phyloP scores from a whole-genome alignment of 2,113 vertebrate species.

The Hiodon alosoides region DNA sequence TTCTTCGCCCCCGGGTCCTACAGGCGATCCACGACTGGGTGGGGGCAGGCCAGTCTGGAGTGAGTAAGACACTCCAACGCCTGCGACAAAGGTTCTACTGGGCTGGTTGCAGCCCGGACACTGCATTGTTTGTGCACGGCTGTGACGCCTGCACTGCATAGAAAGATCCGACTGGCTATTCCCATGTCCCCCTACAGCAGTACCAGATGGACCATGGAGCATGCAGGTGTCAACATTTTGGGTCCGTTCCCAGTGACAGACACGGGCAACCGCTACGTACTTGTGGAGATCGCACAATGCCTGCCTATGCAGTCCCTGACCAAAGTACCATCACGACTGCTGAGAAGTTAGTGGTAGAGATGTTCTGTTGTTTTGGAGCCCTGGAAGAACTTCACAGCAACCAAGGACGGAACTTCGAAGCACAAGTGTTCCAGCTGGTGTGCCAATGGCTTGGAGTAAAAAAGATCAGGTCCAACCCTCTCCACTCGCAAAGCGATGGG shows the following conservation, averaged over 20 bases:
- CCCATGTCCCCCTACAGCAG: not conserved
- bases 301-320: not conserved
- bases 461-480: slow-evolving; percentile 8
- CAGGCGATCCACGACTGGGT: not conserved
- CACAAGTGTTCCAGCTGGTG: not conserved
- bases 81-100: slow-evolving; percentile 4
- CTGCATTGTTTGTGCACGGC: not conserved
- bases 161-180: not conserved
- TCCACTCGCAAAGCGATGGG: slow-evolving; percentile 1
- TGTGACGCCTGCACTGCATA: not conserved
- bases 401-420: slow-evolving; percentile 12
- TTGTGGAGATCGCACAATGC: not conserved
- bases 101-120: not conserved
- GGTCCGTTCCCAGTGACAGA: not conserved
- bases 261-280: slow-evolving; percentile 9
- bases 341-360: not conserved
- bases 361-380: slow-evolving; percentile 3
- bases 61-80: not conserved
- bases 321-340: not conserved
- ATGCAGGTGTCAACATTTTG: not conserved
- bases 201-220: not conserved
- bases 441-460: not conserved
- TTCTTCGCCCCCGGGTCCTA: not conserved
- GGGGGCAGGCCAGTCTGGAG: not conserved
- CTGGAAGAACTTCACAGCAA: slow-evolving; percentile 15